These are phyloP conservation scores for Tipula vernalis DNA, from an alignment of 2,888 invertebrate species.

Conservation along the genomic window DNA sequence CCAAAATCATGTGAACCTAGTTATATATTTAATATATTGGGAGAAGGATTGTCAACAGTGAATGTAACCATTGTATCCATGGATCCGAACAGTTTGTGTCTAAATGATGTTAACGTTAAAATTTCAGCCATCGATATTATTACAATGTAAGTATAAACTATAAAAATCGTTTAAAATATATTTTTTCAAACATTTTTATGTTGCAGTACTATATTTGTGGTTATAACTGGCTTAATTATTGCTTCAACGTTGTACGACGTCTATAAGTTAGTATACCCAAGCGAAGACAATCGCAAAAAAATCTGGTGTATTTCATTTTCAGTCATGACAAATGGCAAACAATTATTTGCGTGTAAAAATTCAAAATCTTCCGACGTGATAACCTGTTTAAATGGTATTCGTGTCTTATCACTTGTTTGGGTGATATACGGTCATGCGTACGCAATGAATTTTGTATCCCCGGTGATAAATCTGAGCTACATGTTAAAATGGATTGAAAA, in stretches of 20 bases:
- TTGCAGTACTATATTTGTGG: background rate
- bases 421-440: background rate
- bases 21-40: background rate
- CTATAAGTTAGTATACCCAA: background rate
- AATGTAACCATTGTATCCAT: background rate
- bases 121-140: background rate
- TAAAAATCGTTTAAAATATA: background rate
- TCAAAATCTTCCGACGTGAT: background rate
- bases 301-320: background rate
- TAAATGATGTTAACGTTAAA: background rate
- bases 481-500: background rate
- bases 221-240: background rate
- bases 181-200: no score
- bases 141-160: background rate
- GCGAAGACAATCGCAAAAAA: background rate
- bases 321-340: background rate
- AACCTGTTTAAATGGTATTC: background rate
- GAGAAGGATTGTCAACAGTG: background rate
- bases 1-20: background rate
- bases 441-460: background rate
- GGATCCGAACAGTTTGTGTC: background rate
- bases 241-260: background rate
- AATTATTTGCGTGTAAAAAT: background rate
- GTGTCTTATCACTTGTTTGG: background rate
- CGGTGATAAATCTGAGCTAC: background rate